Conservation (phyloP, 1,140 invertebrate species). For the Diorhabda elongata region DNA sequence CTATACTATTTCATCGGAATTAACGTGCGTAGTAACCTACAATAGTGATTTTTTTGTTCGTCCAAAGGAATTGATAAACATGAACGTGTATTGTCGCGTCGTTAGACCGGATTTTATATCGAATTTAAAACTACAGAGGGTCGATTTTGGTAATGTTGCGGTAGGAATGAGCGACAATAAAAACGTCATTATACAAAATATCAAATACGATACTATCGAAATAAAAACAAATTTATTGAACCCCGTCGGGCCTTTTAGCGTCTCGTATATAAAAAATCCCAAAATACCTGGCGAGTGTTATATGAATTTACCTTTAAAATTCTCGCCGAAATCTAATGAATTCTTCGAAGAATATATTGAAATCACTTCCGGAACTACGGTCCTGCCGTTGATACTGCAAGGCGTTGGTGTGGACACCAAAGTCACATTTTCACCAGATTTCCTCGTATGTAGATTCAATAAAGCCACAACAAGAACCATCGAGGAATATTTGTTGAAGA, state of each 20-base stretch:
- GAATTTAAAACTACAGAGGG: slow-evolving; percentile 33
- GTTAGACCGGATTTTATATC: slow-evolving; percentile 34
- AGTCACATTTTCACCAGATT: background rate
- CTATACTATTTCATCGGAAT: slow-evolving; percentile 29
- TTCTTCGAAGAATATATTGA: slow-evolving; percentile 28
- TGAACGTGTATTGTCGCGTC: slow-evolving; percentile 32
- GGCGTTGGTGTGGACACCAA: slow-evolving; percentile 18
- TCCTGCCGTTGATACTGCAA: slow-evolving; percentile 28
- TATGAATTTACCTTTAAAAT: slow-evolving; percentile 26
- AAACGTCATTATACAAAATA: slow-evolving; percentile 32
- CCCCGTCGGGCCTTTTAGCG: slow-evolving; percentile 23
- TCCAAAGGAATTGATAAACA: slow-evolving; percentile 26
- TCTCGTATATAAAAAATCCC: slow-evolving; percentile 13
- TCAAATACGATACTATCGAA: slow-evolving; percentile 25
- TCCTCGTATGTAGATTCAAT: background rate
- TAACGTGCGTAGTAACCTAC: slow-evolving; percentile 29
- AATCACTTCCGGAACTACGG: slow-evolving; percentile 25
- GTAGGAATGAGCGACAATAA: slow-evolving; percentile 24
- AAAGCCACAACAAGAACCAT: background rate
- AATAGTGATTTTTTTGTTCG: slow-evolving; percentile 12
- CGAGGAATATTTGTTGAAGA: background rate
- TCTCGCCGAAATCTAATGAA: slow-evolving; percentile 20
- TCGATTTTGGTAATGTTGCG: slow-evolving; percentile 34
- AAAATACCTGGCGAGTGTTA: slow-evolving; percentile 23
- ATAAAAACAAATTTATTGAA: slow-evolving; percentile 22